These are phyloP conservation scores for Leptosomus discolor DNA, from an alignment of 2,113 vertebrate species.

Conservation along the genomic window DNA sequence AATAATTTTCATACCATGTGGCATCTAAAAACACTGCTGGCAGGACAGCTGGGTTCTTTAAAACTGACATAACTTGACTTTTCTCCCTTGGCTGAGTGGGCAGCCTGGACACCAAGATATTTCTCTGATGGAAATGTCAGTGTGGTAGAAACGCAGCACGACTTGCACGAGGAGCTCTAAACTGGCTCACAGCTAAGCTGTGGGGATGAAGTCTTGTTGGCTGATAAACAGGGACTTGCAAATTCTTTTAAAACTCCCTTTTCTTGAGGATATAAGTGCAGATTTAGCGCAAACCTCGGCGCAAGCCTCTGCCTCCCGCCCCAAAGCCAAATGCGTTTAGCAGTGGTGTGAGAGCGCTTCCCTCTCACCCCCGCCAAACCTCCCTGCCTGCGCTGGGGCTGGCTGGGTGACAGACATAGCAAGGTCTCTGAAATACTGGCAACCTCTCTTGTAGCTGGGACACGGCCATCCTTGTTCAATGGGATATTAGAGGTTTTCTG, in stretches of 20 bases:
- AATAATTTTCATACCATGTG: not conserved
- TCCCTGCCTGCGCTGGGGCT: not conserved
- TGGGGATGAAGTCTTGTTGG: not conserved
- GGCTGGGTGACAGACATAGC: not conserved
- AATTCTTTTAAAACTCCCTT: not conserved
- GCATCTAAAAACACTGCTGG: not conserved
- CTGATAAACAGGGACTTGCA: not conserved
- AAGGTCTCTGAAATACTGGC: not conserved
- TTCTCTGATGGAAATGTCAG: not conserved
- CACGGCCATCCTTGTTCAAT: not conserved
- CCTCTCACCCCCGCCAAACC: rapidly evolving
- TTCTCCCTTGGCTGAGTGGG: not conserved
- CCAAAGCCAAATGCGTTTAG: not conserved
- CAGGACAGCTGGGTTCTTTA: not conserved
- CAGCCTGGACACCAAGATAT: not conserved
- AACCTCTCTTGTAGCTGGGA: not conserved
- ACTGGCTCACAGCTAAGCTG: not conserved
- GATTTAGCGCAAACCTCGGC: not conserved
- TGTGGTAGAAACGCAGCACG: rapidly evolving
- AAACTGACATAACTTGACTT: rapidly evolving
- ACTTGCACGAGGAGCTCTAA: not conserved
- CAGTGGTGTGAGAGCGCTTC: rapidly evolving
- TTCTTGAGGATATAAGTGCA: not conserved
- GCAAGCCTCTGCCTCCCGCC: too few relatives aligned
- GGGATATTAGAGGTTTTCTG: not conserved